phyloP scores from a whole-genome alignment of 1,140 invertebrate genomes.

The Tetragonula clypearis region DNA sequence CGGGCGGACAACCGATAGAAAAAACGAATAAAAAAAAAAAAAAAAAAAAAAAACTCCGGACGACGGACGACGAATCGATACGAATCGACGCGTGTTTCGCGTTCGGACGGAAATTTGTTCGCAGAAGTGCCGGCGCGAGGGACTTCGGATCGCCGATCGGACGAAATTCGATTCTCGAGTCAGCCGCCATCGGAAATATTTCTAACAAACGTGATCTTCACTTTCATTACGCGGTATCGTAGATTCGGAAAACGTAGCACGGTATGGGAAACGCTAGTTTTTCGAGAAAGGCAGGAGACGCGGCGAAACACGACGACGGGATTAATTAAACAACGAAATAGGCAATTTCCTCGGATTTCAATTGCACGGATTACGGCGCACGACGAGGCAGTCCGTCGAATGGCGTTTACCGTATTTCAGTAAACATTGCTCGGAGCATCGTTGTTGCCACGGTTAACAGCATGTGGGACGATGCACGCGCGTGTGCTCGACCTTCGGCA shows the following conservation, averaged over 20 bases:
- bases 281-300: background rate
- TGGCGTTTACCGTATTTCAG: conserved; percentile 28
- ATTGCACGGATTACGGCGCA: conserved; percentile 21
- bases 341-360: conserved; percentile 35
- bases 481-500: conserved; percentile 10
- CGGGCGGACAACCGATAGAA: background rate
- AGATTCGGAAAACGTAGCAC: too few relatives aligned
- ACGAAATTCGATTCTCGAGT: too few relatives aligned
- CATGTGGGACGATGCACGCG: background rate
- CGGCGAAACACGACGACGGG: background rate
- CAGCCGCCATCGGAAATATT: too few relatives aligned
- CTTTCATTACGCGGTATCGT: too few relatives aligned
- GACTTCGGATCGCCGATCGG: too few relatives aligned
- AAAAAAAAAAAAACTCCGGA: too few relatives aligned
- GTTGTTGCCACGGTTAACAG: conserved; percentile 35
- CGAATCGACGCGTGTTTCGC: background rate
- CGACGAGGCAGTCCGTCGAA: background rate
- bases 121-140: too few relatives aligned
- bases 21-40: too few relatives aligned
- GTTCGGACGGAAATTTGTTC: too few relatives aligned
- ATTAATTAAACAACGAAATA: conserved; percentile 35
- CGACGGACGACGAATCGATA: background rate
- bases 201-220: too few relatives aligned
- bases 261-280: background rate
- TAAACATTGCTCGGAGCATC: conserved; percentile 25